Conservation (phyloP, 2,113 vertebrate genomes). For the Catharus minimus region DNA sequence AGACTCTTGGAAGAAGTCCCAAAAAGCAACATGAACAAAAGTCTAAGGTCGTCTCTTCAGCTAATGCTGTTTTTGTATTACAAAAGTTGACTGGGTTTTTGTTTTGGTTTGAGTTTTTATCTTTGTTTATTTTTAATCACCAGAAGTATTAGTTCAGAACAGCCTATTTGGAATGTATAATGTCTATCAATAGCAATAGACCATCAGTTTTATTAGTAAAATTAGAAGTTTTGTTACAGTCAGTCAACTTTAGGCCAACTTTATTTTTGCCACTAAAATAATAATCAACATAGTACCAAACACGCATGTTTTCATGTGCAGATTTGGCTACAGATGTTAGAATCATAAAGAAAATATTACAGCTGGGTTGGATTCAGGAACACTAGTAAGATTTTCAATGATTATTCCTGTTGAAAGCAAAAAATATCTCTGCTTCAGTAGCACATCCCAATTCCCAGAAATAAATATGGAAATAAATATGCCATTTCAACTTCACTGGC, state of each 20-base stretch:
- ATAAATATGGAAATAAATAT: background rate
- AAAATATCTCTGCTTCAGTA: background rate
- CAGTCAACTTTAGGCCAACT: background rate
- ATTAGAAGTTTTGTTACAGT: background rate
- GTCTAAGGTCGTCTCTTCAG: background rate
- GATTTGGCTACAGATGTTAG: background rate
- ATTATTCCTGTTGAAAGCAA: background rate
- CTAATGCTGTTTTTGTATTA: background rate
- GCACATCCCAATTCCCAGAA: background rate
- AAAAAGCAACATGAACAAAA: background rate
- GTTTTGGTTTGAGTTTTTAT: rapidly evolving
- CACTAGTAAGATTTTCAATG: background rate
- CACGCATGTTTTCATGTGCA: background rate
- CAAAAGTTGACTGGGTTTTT: background rate
- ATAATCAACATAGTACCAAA: background rate
- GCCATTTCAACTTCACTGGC: background rate
- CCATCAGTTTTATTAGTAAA: background rate
- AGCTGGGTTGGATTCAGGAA: background rate
- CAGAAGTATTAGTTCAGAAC: background rate
- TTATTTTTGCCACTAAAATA: background rate
- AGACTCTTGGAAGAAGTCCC: background rate
- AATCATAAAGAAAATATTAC: background rate
- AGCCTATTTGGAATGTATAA: background rate
- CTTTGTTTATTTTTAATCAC: background rate
- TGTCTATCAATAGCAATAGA: background rate